Conservation (phyloP, 2,888 invertebrate species). For the Conomelus anceps region DNA sequence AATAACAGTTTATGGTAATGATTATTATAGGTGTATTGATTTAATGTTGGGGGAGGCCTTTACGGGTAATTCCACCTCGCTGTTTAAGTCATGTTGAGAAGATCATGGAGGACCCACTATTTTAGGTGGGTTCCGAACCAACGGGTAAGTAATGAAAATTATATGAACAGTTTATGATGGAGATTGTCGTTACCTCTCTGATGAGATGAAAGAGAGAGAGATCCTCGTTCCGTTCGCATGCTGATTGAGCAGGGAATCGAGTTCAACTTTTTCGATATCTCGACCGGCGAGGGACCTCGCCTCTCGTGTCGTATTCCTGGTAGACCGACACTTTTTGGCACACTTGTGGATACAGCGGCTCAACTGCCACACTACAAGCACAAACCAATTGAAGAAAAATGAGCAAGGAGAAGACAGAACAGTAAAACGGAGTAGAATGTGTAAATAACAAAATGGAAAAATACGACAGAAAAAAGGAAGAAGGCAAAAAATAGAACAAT, state of each 20-base stretch:
- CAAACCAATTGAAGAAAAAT: background rate
- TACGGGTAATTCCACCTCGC: too few species aligned
- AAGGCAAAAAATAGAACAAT: background rate
- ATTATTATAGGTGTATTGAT: too few species aligned
- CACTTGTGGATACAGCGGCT: conserved; percentile 88
- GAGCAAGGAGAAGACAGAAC: background rate
- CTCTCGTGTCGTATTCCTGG: conserved; percentile 39
- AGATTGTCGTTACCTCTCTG: conserved; percentile 53
- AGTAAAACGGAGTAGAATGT: background rate
- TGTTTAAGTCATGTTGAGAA: too few species aligned
- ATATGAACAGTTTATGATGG: too few species aligned
- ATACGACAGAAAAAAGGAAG: background rate
- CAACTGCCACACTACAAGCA: conserved; percentile 75
- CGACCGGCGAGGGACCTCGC: conserved; percentile 41
- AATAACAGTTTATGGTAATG: background rate
- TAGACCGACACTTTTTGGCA: conserved; percentile 55
- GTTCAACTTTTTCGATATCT: conserved; percentile 54
- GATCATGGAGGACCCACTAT: too few species aligned
- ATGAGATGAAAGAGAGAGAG: conserved; percentile 74
- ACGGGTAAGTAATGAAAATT: too few species aligned
- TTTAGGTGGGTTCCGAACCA: too few species aligned
- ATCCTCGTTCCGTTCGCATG: conserved; percentile 69
- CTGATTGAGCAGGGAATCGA: conserved; percentile 83
- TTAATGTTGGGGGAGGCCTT: too few species aligned
- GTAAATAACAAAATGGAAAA: background rate